Evolutionary conservation across 2,113 vertebrate genomes (phyloP).

Genomic region (Calonectris borealis): DNA sequence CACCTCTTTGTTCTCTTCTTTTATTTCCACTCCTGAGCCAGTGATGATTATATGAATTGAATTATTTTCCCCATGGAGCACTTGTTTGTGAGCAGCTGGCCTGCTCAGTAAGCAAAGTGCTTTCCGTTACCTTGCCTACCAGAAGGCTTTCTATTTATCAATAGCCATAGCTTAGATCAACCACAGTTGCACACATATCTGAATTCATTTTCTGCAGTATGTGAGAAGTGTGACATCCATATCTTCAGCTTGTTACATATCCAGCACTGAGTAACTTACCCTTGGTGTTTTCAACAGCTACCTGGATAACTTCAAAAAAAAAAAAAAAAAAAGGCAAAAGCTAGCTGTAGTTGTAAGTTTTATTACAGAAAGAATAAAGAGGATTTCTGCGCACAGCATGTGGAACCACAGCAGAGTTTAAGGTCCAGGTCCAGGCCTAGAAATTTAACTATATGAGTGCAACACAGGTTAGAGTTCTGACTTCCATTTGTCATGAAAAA

Average conservation of each 20-base stretch:
- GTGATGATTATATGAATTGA: constrained; percentile 38
- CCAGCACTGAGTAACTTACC: neutral
- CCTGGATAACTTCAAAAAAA: no score
- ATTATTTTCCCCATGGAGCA: constrained; percentile 48
- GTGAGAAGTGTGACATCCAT: neutral
- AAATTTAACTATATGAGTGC: neutral
- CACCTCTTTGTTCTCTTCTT: neutral
- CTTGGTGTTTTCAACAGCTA: neutral
- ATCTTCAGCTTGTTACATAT: neutral
- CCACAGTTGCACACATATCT: neutral
- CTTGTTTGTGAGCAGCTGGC: constrained; percentile 34
- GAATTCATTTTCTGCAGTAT: constrained; percentile 18
- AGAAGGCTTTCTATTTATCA: constrained; percentile 50
- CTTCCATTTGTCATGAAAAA: neutral
- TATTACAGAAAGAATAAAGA: neutral
- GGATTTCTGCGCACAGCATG: neutral
- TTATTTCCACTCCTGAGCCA: neutral
- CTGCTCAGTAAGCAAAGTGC: constrained; percentile 29
- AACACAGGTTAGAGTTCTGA: neutral
- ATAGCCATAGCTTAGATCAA: constrained; percentile 16
- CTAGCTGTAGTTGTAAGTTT: neutral
- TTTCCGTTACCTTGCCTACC: constrained; percentile 37
- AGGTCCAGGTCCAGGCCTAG: neutral
- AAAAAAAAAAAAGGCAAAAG: neutral
- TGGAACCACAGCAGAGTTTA: neutral